Base-by-base conservation (phyloP, 2,113 vertebrate species). In the Perognathus longimembris region DNA sequence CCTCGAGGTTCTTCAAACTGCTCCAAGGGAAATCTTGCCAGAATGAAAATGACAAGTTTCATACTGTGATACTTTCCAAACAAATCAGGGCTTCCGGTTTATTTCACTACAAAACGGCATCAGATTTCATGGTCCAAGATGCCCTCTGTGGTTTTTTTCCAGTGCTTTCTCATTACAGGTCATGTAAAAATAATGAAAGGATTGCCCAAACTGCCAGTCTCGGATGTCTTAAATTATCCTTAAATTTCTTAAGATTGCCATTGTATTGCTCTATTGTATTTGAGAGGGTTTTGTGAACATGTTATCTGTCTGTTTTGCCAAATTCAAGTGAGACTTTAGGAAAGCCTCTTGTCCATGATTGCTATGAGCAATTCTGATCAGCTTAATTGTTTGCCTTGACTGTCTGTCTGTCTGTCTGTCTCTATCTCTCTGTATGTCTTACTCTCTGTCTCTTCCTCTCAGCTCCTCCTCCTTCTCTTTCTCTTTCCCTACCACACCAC, bases 31-130 rank as follows among this genome's bases (percentile, higher is more conserved):
- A 63, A 22, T 75, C 93, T 88, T 50, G 69, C 90, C 79, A 75
- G 85, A 95, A 90, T 70, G 88, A 89, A 93, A 89, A 67, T 36
- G 92, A 91, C 90, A 67, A 9, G 38, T 69, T 87, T 36, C 38
- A 11, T 40, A 4, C 83, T 81, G 3, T n/a, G 21, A 87, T 81
- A 28, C 85, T 94, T 92, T 54, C 85, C 67, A 85, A 67, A 83
- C 63, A 93, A 90, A 79, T 54, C 79, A 30, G 50, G 63, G 28
- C 90, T 94, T 83, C 78, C 0, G 0, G 3, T 77, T 57, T 82
- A 30, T 93, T 77, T 94, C 90, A 26, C 45, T 78, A 7, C 70
- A 81, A 92, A 95, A 71, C 2, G 32, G 5, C 63, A 42, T 94
- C 85, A 34, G 18, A n/a, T 92, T 92, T 86, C 83, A 66, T 85